A percentile compares a stretch with the other conserved stretches of the same genome.
Conservation (phyloP, 1,140 invertebrate species). For the Scaptomyza pallida region DNA sequence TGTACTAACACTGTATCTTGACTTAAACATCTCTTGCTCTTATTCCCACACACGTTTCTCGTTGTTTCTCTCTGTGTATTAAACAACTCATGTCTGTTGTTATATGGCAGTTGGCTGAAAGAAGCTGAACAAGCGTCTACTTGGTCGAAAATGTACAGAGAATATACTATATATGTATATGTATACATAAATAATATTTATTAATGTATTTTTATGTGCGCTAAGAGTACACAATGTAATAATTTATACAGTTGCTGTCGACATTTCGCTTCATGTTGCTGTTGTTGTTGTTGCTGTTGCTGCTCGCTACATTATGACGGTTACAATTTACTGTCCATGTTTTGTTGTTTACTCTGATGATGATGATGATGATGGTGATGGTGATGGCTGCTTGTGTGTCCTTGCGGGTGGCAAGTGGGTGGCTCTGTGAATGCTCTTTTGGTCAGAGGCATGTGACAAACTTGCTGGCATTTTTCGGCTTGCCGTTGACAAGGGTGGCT, state of each 20-base stretch:
- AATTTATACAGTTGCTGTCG: slow-evolving; percentile 80
- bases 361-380: slow-evolving; percentile 64
- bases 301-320: slow-evolving; percentile 70
- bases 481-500: slow-evolving; percentile 70
- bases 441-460: slow-evolving; percentile 74
- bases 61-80: slow-evolving; percentile 48
- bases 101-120: slow-evolving; percentile 45
- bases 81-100: slow-evolving; percentile 51
- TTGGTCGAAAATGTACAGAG: slow-evolving; percentile 32
- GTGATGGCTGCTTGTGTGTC: slow-evolving; percentile 45
- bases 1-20: too few species aligned
- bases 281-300: slow-evolving; percentile 33
- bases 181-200: slow-evolving; percentile 81
- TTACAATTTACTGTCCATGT: slow-evolving; percentile 81
- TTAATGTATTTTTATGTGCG: slow-evolving; percentile 83
- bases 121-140: slow-evolving; percentile 38
- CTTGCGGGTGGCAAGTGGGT: slow-evolving; percentile 36
- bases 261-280: slow-evolving; percentile 49
- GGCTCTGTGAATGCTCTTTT: slow-evolving; percentile 24
- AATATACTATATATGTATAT: slow-evolving; percentile 39
- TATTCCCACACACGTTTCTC: too few species aligned
- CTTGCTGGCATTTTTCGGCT: slow-evolving; percentile 66
- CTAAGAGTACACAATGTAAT: slow-evolving; percentile 82
- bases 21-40: too few species aligned
- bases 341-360: slow-evolving; percentile 78